These are phyloP conservation scores for Apamea sordens DNA, from an alignment of 2,888 invertebrate genomes.

Conservation along the genomic window DNA sequence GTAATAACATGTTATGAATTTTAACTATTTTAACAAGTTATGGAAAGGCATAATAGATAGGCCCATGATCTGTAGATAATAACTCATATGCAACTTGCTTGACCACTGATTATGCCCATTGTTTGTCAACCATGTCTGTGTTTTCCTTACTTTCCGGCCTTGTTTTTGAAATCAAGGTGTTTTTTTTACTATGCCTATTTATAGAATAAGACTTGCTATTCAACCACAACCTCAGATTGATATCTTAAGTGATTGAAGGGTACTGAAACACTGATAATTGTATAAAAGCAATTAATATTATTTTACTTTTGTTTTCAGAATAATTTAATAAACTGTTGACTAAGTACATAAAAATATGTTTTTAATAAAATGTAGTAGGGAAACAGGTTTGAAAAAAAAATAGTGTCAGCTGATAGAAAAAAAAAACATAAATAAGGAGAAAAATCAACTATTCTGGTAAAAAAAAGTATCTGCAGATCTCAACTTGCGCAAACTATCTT, in stretches of 20 bases:
- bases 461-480: conserved; percentile 12
- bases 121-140: conserved; percentile 56
- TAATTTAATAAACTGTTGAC: background rate
- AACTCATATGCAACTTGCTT: conserved; percentile 19
- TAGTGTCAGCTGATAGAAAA: too few species aligned
- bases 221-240: background rate
- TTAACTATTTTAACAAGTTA: conserved; percentile 75
- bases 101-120: conserved; percentile 36
- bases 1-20: conserved; percentile 85
- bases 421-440: background rate
- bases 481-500: conserved; percentile 19
- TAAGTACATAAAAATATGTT: background rate
- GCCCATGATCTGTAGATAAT: conserved; percentile 20
- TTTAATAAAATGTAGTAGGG: too few species aligned
- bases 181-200: conserved; percentile 24
- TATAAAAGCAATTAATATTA: background rate
- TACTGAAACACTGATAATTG: background rate
- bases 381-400: background rate
- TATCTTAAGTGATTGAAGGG: background rate
- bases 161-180: conserved; percentile 49
- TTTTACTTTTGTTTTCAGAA: background rate
- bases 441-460: background rate
- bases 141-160: conserved; percentile 48
- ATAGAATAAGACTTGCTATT: conserved; percentile 31
- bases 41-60: conserved; percentile 38